Percentiles rank a stretch among this genome's conserved stretches.
These are phyloP conservation scores for Pollenia griseotomentosa DNA, from an alignment of 2,888 invertebrate genomes.

Conservation along the genomic window DNA sequence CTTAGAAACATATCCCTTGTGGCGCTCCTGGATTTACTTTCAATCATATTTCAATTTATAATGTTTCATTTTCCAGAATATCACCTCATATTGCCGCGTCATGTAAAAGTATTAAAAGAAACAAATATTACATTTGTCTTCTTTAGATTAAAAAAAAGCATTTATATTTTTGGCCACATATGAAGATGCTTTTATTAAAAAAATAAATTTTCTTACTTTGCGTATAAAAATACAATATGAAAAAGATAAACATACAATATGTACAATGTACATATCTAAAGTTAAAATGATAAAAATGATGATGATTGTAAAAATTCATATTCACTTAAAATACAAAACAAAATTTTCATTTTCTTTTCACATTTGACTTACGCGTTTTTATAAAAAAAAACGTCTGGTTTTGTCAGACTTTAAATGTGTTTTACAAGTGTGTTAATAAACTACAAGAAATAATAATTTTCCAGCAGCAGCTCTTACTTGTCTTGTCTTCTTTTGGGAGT, in stretches of 20 bases:
- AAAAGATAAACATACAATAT: conserved; percentile 25
- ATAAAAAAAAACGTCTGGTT: conserved; percentile 46
- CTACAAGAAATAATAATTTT: conserved; percentile 59
- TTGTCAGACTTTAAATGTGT: conserved; percentile 55
- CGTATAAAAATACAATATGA: conserved; percentile 15
- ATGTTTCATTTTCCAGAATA: background rate
- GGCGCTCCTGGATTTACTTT: too few species aligned
- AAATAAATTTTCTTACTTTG: conserved; percentile 2
- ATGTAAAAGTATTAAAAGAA: conserved; percentile 11
- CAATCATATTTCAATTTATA: too few species aligned
- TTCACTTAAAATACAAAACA: conserved; percentile 32
- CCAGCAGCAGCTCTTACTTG: conserved; percentile 20
- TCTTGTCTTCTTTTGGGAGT: background rate
- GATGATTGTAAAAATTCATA: conserved; percentile 41
- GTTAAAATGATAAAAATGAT: background rate
- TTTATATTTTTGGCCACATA: conserved; percentile 62
- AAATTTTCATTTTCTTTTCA: conserved; percentile 31
- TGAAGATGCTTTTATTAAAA: conserved; percentile 66
- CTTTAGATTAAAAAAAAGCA: background rate
- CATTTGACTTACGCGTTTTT: conserved; percentile 47
- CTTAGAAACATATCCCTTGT: background rate
- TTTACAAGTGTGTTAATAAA: conserved; percentile 70
- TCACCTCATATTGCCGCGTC: background rate
- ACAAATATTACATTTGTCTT: conserved; percentile 42
- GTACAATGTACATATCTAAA: background rate